phyloP scores from a whole-genome alignment of 2,888 invertebrate species.

The Pyralis farinalis region DNA sequence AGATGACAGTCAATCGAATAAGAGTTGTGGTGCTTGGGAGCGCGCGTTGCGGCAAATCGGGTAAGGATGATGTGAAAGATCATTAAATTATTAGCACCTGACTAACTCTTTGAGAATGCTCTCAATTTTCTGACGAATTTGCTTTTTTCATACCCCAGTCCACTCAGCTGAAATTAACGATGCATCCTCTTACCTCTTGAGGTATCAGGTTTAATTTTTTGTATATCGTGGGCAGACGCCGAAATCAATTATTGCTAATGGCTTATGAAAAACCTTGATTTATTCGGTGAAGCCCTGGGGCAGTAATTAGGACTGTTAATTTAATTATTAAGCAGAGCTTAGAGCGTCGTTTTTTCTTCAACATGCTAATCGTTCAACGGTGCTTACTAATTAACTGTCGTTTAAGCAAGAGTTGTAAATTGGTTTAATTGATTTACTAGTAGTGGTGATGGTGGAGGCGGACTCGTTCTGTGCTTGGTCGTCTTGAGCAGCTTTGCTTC shows the following conservation, averaged over 20 bases:
- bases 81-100: background rate
- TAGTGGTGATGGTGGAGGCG: background rate
- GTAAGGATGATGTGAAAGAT: constrained; percentile 67
- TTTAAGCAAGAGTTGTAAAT: constrained; percentile 30
- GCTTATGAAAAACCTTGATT: constrained; percentile 49
- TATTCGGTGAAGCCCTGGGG: constrained; percentile 49
- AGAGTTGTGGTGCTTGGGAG: constrained; percentile 89
- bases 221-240: constrained; percentile 35
- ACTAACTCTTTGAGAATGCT: background rate
- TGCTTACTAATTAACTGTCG: constrained; percentile 23
- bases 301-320: constrained; percentile 53
- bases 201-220: constrained; percentile 30
- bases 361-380: constrained; percentile 27
- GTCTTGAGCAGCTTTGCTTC: background rate
- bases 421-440: constrained; percentile 6
- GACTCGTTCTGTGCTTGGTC: background rate
- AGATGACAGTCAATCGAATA: constrained; percentile 90
- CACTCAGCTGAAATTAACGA: constrained; percentile 40
- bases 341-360: constrained; percentile 31
- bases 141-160: constrained; percentile 18
- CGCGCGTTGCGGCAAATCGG: constrained; percentile 88
- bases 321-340: constrained; percentile 45
- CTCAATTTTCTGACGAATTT: constrained; percentile 23
- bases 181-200: constrained; percentile 35
- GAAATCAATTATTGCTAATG: constrained; percentile 69